A percentile compares a stretch with the other conserved stretches of the same genome.
Evolutionary conservation across 37 sponge, comb jelly and placozoan genomes (phyloP).

Genomic region (Amphimedon queenslandica): DNA sequence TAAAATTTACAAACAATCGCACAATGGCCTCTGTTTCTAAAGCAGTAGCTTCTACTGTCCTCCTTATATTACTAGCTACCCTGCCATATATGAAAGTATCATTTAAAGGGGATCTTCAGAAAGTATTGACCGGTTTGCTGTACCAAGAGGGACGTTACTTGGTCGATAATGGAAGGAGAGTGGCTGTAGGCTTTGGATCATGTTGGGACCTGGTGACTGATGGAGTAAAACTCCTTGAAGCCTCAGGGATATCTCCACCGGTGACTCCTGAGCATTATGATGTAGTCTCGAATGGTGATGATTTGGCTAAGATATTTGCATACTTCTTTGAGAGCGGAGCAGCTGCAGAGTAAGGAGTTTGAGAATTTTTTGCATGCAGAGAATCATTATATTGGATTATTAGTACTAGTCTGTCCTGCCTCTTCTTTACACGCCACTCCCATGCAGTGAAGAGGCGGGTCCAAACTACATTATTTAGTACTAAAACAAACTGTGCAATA

Average conservation of each 20-base stretch:
- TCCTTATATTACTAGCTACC: background rate
- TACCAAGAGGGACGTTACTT: background rate
- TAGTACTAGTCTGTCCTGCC: no score
- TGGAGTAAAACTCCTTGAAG: slow-evolving; percentile 31
- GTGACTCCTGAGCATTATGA: slow-evolving; percentile 31
- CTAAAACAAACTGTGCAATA: no score
- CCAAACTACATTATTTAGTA: no score
- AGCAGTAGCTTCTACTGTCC: no score
- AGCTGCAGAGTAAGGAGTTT: slow-evolving; percentile 59
- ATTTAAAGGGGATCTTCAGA: background rate
- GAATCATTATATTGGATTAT: no score
- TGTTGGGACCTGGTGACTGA: slow-evolving; percentile 43
- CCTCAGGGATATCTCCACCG: slow-evolving; percentile 20
- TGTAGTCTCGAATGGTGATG: slow-evolving; percentile 9
- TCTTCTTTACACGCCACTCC: no score
- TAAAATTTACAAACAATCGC: no score
- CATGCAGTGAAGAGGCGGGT: no score
- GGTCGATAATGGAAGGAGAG: slow-evolving; percentile 9
- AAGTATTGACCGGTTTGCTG: background rate
- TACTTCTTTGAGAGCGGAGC: slow-evolving; percentile 52
- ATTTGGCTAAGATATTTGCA: slow-evolving; percentile 47
- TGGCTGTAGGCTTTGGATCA: slow-evolving; percentile 67
- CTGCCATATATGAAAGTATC: background rate
- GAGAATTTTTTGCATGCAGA: no score
- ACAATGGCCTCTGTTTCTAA: no score